Conservation (phyloP, 2,888 invertebrate species). For the Drosophila nr. medialis region DNA sequence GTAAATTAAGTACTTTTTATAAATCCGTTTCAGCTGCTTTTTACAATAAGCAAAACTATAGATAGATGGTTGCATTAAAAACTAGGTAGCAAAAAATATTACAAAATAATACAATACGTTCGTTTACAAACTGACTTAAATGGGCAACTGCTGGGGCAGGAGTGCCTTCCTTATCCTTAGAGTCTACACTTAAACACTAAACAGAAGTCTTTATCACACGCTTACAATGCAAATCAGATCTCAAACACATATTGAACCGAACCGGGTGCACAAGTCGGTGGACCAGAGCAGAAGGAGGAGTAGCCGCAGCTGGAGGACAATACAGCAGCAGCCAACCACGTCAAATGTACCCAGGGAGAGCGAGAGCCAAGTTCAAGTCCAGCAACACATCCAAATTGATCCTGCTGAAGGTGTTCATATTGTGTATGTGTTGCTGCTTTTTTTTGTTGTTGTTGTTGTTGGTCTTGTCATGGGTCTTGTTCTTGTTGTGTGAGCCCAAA, state of each 20-base stretch:
- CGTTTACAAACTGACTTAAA: conserved; percentile 78
- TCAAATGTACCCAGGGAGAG: conserved; percentile 50
- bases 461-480: conserved; percentile 39
- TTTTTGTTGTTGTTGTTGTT: conserved; percentile 26
- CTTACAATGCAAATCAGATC: conserved; percentile 57
- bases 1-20: conserved; percentile 80
- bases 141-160: conserved; percentile 50
- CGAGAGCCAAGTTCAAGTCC: conserved; percentile 40
- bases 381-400: conserved; percentile 56
- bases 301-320: conserved; percentile 78
- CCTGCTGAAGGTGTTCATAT: conserved; percentile 35
- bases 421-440: conserved; percentile 39
- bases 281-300: conserved; percentile 78
- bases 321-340: conserved; percentile 76
- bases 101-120: conserved; percentile 80
- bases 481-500: conserved; percentile 59
- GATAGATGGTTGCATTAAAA: conserved; percentile 52
- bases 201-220: conserved; percentile 79
- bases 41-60: conserved; percentile 62
- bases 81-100: conserved; percentile 72
- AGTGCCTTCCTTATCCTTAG: conserved; percentile 37
- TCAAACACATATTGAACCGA: conserved; percentile 31
- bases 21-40: conserved; percentile 75
- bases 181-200: conserved; percentile 65
- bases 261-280: conserved; percentile 77